These are phyloP conservation scores for Cyrtorhinus lividipennis DNA, from an alignment of 1,140 invertebrate genomes.

Conservation along the genomic window DNA sequence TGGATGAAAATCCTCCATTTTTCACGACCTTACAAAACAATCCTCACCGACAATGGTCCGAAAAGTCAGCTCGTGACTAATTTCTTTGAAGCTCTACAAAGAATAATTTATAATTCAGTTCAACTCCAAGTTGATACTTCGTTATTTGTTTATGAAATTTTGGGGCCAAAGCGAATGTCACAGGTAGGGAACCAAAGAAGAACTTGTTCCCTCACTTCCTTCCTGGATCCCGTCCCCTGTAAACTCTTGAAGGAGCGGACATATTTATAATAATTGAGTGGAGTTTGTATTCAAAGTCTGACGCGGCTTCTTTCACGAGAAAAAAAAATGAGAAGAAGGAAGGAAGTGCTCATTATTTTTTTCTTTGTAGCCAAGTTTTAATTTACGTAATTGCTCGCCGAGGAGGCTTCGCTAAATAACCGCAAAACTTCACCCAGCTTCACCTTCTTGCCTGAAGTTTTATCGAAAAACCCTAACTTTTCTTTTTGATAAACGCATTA, in stretches of 20 bases:
- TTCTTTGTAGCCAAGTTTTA: neutral
- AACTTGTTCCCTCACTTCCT: too few relatives aligned
- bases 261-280: neutral
- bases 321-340: neutral
- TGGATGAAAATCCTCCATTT: too few relatives aligned
- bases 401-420: neutral
- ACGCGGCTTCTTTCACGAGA: neutral
- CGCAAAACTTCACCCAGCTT: neutral
- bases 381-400: neutral
- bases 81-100: too few relatives aligned
- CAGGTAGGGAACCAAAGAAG: too few relatives aligned
- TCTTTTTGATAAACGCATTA: neutral
- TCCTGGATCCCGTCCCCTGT: too few relatives aligned
- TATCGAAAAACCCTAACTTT: neutral
- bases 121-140: too few relatives aligned
- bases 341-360: neutral
- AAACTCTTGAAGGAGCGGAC: neutral
- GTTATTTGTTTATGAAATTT: too few relatives aligned
- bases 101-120: too few relatives aligned
- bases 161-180: too few relatives aligned
- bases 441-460: neutral
- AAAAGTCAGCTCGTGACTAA: too few relatives aligned
- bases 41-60: too few relatives aligned
- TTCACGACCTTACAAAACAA: too few relatives aligned
- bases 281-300: neutral